Evolutionary conservation across 2,888 invertebrate species (phyloP).

Genomic region (Nomada lathburiana): DNA sequence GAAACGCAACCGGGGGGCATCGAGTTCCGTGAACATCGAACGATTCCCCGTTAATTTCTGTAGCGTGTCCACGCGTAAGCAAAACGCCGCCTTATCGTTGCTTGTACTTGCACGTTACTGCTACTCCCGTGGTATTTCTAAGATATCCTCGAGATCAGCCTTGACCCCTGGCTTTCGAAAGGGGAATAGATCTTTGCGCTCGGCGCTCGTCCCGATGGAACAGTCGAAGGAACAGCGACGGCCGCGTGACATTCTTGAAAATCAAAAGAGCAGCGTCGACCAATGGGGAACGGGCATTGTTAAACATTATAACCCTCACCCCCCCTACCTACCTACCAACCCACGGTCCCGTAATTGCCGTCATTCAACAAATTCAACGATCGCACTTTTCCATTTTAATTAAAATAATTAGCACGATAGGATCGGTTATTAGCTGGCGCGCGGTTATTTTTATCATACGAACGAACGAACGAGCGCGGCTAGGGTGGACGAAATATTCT

Average conservation of each 20-base stretch:
- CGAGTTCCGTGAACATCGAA: conserved; percentile 18
- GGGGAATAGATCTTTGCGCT: no score
- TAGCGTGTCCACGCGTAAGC: conserved; percentile 7
- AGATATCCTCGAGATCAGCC: background rate
- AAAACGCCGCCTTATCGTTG: background rate
- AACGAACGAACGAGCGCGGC: background rate
- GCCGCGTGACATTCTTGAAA: background rate
- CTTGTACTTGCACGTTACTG: background rate
- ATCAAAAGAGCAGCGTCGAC: background rate
- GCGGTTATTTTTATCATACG: conserved; percentile 36
- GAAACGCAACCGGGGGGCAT: background rate
- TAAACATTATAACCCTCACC: background rate
- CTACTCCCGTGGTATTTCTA: background rate
- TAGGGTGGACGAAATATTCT: conserved; percentile 22
- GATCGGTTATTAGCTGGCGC: conserved; percentile 32
- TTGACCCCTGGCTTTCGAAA: no score
- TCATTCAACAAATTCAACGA: conserved; percentile 20
- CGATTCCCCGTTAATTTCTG: background rate
- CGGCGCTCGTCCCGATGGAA: no score
- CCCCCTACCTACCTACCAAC: background rate
- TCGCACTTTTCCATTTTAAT: conserved; percentile 50
- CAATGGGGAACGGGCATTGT: conserved; percentile 18
- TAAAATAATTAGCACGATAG: conserved; percentile 44
- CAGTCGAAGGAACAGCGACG: no score
- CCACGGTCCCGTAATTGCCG: conserved; percentile 16